Conservation (phyloP, 2,113 vertebrate genomes). For the Pipra filicauda region DNA sequence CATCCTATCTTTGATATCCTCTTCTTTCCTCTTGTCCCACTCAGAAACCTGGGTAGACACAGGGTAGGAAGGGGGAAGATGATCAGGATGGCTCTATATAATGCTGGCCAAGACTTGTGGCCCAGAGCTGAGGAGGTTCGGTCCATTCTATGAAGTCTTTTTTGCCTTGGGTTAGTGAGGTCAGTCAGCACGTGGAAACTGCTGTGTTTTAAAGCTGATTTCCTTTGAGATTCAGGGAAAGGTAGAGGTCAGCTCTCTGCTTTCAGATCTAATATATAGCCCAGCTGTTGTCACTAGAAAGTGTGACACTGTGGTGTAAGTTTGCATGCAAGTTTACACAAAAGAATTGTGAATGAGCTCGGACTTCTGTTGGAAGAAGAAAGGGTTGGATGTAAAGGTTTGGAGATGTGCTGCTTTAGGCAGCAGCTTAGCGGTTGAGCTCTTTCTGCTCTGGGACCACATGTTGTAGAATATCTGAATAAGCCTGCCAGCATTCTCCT, state of each 20-base stretch:
- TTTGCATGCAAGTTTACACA: background rate
- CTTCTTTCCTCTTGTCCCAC: background rate
- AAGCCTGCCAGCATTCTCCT: background rate
- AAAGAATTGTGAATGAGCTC: background rate
- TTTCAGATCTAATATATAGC: background rate
- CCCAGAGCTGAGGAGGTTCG: background rate
- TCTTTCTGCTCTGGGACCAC: background rate
- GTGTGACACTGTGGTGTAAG: background rate
- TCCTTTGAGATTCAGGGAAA: background rate
- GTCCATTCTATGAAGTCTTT: background rate
- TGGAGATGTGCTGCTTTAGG: background rate
- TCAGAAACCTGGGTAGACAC: background rate
- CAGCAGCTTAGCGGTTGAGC: background rate
- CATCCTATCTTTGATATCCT: background rate
- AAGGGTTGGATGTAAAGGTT: background rate
- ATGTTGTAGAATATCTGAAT: background rate
- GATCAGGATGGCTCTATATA: fast-evolving
- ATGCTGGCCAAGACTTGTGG: background rate
- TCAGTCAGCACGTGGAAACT: background rate
- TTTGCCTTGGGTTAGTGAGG: background rate
- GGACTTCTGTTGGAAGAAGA: background rate
- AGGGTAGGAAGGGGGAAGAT: background rate
- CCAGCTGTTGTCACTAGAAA: background rate
- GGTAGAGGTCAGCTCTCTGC: background rate
- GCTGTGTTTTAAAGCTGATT: background rate